phyloP scores from a whole-genome alignment of 2,113 vertebrate genomes.

The Origma solitaria region DNA sequence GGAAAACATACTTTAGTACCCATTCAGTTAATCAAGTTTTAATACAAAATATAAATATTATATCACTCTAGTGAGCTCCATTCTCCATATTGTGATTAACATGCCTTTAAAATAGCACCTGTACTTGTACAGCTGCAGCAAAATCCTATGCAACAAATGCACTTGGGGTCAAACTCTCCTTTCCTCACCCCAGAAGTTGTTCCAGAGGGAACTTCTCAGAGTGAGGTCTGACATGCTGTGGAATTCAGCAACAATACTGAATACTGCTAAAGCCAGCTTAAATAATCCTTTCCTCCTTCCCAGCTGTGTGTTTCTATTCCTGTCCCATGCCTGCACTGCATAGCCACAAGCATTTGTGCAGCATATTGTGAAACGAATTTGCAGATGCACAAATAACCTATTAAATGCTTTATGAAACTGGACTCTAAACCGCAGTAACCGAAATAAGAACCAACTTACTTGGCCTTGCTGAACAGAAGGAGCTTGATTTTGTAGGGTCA shows the following conservation, averaged over 20 bases:
- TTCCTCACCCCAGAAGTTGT: not conserved
- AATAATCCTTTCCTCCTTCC: conserved; percentile 29
- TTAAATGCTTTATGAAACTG: not conserved
- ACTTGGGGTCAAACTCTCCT: not conserved
- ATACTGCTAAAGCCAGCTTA: not conserved
- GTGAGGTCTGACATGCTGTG: not conserved
- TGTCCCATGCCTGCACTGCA: not conserved
- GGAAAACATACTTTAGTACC: not conserved
- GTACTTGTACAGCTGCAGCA: not conserved
- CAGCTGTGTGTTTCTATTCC: conserved; percentile 57
- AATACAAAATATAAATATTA: not conserved
- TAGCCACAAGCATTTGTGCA: conserved; percentile 14
- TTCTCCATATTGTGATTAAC: not conserved
- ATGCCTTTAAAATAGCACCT: not conserved
- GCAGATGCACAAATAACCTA: not conserved
- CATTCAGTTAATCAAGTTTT: not conserved
- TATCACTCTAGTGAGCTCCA: not conserved
- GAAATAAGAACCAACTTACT: not conserved
- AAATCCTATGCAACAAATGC: not conserved
- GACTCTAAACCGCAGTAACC: not conserved
- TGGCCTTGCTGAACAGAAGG: not conserved
- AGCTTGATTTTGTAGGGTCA: not conserved
- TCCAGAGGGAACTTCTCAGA: not conserved
- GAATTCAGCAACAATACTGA: not conserved
- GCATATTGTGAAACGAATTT: not conserved